Evolutionary conservation across 2,113 vertebrate species (phyloP).

Genomic region (Cyanocitta stelleri): DNA sequence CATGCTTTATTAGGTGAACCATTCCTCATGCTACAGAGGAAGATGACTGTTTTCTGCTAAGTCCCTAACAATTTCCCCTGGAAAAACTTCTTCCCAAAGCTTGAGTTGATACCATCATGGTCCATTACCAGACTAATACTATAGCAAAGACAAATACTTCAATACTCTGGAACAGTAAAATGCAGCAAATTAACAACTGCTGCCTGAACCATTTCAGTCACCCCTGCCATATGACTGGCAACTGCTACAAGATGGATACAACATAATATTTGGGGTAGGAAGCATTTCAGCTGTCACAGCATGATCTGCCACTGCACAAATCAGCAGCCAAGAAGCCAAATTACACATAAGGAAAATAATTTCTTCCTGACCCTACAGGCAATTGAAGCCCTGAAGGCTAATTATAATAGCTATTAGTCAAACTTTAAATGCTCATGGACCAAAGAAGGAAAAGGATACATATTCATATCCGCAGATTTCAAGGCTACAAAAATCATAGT

Average conservation of each 20-base stretch:
- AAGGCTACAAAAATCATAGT: neutral
- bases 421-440: neutral
- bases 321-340: constrained; percentile 8
- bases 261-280: neutral
- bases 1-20: neutral
- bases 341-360: neutral
- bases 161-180: neutral
- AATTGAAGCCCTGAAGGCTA: neutral
- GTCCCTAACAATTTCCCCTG: neutral
- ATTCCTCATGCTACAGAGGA: neutral
- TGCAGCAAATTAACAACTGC: neutral
- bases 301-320: neutral
- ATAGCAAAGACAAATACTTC: neutral
- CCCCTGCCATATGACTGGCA: neutral
- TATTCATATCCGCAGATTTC: neutral
- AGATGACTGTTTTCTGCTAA: neutral
- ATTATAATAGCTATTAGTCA: neutral
- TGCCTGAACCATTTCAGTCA: neutral
- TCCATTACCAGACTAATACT: neutral
- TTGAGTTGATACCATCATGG: neutral
- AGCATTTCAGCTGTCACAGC: neutral
- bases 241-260: neutral
- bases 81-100: neutral
- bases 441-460: neutral
- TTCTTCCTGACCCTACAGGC: neutral